Base-by-base conservation (phyloP, 2,888 invertebrate genomes). In the Germaria angustata region DNA sequence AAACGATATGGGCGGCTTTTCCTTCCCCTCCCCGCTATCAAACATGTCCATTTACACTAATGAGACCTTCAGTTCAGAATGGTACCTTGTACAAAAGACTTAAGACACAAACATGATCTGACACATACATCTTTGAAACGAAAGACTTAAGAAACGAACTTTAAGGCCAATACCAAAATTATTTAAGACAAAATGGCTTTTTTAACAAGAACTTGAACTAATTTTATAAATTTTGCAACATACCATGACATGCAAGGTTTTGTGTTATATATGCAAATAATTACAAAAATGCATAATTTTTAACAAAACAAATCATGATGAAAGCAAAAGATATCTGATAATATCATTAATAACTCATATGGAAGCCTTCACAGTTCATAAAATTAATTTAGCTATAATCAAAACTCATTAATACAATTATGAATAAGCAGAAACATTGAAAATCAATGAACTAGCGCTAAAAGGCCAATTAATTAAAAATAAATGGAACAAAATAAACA, bases 311-410 rank as follows among this genome's bases (percentile, higher is more conserved):
- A 28, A 28, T 28, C 6, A 28, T n/a, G 8, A 55, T 17, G n/a
- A n/a, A n/a, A n/a, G n/a, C n/a, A n/a, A n/a, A n/a, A n/a, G n/a
- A n/a, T n/a, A n/a, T n/a, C n/a, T n/a, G n/a, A n/a, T n/a, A n/a
- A n/a, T n/a, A n/a, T n/a, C n/a, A n/a, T n/a, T n/a, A n/a, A n/a
- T 24, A 41, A 55, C 2, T 7, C 17, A 36, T n/a, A 22, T 22
- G 39, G 9, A 51, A 57, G 32, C 46, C 69, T 69, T 80, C 75
- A 69, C 44, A 63, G 15, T 72, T 71, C 57, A 79, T 80, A 53
- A 61, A 66, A 61, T 65, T 66, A 20, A 73, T 53, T 73, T 73
- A 51, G 57, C 39, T 75, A 20, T 53, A 46, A 15, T 9, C 36
- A 55, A 22, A 59, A 66, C 32, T 61, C 36, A 68, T 59, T 66